A percentile compares a stretch with the other conserved stretches of the same genome.
Evolutionary conservation across 2,113 vertebrate species (phyloP).

Genomic region (Polyodon spathula): DNA sequence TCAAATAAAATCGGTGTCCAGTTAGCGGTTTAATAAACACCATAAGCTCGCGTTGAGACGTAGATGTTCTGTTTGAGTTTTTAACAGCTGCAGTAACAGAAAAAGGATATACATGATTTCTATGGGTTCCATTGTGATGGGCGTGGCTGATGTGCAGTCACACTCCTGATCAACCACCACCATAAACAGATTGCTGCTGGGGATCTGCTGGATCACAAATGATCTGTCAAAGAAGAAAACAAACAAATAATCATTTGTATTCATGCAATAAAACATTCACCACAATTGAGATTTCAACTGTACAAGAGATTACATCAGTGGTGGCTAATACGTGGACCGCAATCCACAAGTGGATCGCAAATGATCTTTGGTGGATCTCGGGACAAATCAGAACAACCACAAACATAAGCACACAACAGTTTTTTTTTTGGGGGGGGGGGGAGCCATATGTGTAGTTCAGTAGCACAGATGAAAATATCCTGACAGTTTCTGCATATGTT

Average conservation of each 20-base stretch:
- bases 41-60: not conserved
- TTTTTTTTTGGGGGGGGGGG: too few relatives aligned
- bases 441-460: too few relatives aligned
- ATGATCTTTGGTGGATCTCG: too few relatives aligned
- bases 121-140: slow-evolving; percentile 91
- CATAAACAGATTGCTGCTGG: slow-evolving; percentile 98
- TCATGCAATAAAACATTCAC: too few relatives aligned
- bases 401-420: too few relatives aligned
- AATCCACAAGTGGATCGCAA: too few relatives aligned
- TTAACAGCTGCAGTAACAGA: not conserved
- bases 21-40: slow-evolving; percentile 12
- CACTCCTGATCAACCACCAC: slow-evolving; percentile 94
- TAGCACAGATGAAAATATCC: too few relatives aligned
- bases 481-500: too few relatives aligned
- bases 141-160: slow-evolving; percentile 71
- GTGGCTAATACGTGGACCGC: too few relatives aligned
- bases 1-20: slow-evolving; percentile 13
- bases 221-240: slow-evolving; percentile 61
- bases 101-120: slow-evolving; percentile 98
- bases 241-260: not conserved
- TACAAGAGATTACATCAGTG: too few relatives aligned
- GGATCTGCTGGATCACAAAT: slow-evolving; percentile 97
- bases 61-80: not conserved
- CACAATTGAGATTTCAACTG: too few relatives aligned
- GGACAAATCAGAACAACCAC: too few relatives aligned